phyloP scores from a whole-genome alignment of 2,888 invertebrate genomes.

The Brenthis ino region DNA sequence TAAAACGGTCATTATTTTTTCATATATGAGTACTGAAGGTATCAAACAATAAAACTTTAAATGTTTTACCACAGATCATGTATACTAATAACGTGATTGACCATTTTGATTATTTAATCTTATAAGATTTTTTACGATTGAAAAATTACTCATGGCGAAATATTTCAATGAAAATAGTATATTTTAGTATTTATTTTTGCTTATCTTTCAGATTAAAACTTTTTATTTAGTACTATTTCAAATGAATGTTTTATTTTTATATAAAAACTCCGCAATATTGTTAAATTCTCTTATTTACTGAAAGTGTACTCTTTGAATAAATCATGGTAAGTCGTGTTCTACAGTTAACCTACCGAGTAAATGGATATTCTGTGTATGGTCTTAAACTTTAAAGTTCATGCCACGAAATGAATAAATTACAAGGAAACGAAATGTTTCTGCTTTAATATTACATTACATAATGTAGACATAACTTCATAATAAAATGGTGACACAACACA shows the following conservation, averaged over 20 bases:
- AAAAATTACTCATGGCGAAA: too few relatives aligned
- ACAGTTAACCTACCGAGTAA: slow-evolving; percentile 69
- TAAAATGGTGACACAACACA: slow-evolving; percentile 9
- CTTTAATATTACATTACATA: slow-evolving; percentile 42
- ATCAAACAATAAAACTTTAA: neutral
- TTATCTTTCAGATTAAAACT: too few relatives aligned
- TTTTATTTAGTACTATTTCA: too few relatives aligned
- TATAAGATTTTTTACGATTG: slow-evolving; percentile 20
- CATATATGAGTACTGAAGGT: neutral
- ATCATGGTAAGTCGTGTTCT: slow-evolving; percentile 58
- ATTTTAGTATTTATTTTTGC: too few relatives aligned
- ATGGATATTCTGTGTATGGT: slow-evolving; percentile 69
- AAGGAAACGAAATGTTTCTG: slow-evolving; percentile 64
- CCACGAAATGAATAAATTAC: slow-evolving; percentile 71
- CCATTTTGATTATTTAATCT: slow-evolving; percentile 2
- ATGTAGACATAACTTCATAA: slow-evolving; percentile 19
- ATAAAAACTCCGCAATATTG: too few relatives aligned
- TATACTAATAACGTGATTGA: neutral
- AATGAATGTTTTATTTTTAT: too few relatives aligned
- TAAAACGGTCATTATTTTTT: neutral
- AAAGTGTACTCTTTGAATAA: slow-evolving; percentile 55
- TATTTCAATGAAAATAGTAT: too few relatives aligned
- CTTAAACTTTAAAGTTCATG: slow-evolving; percentile 69
- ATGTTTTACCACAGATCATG: too few relatives aligned
- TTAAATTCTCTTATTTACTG: too few relatives aligned